A percentile compares a stretch with the other conserved stretches of the same genome.
These are phyloP conservation scores for Cephus nigrinus DNA, from an alignment of 2,888 invertebrate genomes.

Conservation along the genomic window DNA sequence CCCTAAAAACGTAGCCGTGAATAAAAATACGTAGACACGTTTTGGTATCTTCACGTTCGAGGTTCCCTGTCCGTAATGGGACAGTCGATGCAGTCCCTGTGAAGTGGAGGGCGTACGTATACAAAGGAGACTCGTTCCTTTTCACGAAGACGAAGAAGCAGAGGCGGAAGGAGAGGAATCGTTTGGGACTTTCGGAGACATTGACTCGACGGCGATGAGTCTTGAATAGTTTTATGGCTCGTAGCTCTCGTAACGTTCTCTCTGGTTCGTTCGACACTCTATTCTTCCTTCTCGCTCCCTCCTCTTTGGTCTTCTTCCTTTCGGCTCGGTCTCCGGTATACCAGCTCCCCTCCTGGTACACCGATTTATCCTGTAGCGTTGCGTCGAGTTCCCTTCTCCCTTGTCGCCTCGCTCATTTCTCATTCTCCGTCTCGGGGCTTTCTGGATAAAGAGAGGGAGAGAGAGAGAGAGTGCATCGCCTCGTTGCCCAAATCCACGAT, in stretches of 20 bases:
- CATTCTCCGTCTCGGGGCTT: neutral
- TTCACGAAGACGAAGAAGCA: neutral
- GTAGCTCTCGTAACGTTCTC: conserved; percentile 40
- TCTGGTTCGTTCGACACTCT: conserved; percentile 23
- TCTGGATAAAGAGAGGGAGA: neutral
- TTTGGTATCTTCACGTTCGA: neutral
- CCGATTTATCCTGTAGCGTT: neutral
- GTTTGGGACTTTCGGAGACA: conserved; percentile 26
- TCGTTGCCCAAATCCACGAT: conserved; percentile 53
- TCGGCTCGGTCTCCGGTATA: neutral
- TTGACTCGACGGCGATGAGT: conserved; percentile 44
- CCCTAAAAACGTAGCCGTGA: neutral
- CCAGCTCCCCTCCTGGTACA: neutral
- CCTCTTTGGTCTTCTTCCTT: conserved; percentile 4
- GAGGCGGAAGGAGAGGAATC: neutral
- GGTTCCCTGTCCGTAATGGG: neutral
- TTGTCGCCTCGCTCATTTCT: neutral
- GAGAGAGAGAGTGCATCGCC: conserved; percentile 26
- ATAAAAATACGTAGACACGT: neutral
- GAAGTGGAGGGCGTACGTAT: neutral
- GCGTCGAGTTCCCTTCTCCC: neutral
- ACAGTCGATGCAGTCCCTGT: neutral
- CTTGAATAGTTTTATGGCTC: conserved; percentile 54
- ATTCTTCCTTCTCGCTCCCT: neutral
- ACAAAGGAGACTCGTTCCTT: neutral